phyloP scores from a whole-genome alignment of 2,797 vertebrate species.

The Tragopan temminckii region DNA sequence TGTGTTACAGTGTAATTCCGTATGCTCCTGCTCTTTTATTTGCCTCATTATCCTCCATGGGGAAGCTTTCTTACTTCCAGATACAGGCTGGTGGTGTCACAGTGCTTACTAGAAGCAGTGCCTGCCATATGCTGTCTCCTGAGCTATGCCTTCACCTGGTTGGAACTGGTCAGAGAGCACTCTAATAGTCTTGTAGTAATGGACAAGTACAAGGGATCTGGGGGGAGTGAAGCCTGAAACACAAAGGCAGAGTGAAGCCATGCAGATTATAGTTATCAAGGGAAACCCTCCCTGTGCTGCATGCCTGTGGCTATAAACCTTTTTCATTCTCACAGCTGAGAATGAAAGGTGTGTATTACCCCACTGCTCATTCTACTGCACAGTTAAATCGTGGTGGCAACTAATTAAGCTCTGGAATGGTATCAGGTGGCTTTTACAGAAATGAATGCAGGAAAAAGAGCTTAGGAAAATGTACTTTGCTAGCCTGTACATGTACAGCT shows the following conservation, averaged over 20 bases:
- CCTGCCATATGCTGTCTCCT: accelerated
- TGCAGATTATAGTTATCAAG: background rate
- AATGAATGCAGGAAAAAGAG: background rate
- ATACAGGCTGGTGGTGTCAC: background rate
- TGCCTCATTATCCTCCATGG: background rate
- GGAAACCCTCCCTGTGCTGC: background rate
- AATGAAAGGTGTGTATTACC: background rate
- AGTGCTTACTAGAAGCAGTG: background rate
- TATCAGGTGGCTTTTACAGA: background rate
- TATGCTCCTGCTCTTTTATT: background rate
- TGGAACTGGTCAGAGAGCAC: background rate
- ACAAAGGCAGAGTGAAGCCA: background rate
- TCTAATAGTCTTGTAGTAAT: background rate
- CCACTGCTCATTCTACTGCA: background rate
- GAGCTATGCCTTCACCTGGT: background rate
- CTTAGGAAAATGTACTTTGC: background rate
- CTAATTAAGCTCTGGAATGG: background rate
- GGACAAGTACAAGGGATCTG: background rate
- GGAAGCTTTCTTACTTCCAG: background rate
- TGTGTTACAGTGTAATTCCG: background rate
- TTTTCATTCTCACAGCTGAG: background rate
- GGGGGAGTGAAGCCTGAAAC: background rate
- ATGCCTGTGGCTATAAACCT: background rate
- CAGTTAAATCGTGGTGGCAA: background rate
- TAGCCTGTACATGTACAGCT: background rate